These are phyloP conservation scores for Neoaliturus tenellus DNA, from an alignment of 2,888 invertebrate genomes.

Conservation along the genomic window DNA sequence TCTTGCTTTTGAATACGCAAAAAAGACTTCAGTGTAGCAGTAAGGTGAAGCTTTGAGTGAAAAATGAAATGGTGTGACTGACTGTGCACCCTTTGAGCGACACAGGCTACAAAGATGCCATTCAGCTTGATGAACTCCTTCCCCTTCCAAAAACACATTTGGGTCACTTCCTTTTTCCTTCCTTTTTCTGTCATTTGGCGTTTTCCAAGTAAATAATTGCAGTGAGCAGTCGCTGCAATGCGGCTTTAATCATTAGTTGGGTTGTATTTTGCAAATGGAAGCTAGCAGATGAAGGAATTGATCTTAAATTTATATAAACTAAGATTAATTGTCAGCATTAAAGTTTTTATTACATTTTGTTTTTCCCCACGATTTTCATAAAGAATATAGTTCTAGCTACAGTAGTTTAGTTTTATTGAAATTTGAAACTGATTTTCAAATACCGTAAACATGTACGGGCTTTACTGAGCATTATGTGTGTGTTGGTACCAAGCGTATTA, in stretches of 20 bases:
- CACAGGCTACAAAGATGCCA: conserved; percentile 28
- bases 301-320: too few species aligned
- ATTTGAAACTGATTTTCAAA: too few species aligned
- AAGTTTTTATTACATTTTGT: too few species aligned
- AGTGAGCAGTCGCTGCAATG: not conserved
- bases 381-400: too few species aligned
- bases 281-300: too few species aligned
- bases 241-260: not conserved
- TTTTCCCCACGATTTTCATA: too few species aligned
- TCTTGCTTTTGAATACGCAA: not conserved
- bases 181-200: not conserved
- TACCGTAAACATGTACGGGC: too few species aligned
- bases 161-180: conserved; percentile 38
- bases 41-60: conserved; percentile 34
- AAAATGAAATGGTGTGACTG: conserved; percentile 2
- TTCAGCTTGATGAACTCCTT: conserved; percentile 40
- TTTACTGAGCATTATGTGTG: too few species aligned
- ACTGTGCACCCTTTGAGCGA: conserved; percentile 11
- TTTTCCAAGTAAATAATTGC: not conserved
- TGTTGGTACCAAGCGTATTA: too few species aligned
- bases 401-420: too few species aligned
- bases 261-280: too few species aligned
- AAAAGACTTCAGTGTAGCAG: conserved; percentile 1
- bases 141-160: conserved; percentile 17
- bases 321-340: too few species aligned